Conservation (phyloP, 2,888 invertebrate genomes). For the Dusona sp. region DNA sequence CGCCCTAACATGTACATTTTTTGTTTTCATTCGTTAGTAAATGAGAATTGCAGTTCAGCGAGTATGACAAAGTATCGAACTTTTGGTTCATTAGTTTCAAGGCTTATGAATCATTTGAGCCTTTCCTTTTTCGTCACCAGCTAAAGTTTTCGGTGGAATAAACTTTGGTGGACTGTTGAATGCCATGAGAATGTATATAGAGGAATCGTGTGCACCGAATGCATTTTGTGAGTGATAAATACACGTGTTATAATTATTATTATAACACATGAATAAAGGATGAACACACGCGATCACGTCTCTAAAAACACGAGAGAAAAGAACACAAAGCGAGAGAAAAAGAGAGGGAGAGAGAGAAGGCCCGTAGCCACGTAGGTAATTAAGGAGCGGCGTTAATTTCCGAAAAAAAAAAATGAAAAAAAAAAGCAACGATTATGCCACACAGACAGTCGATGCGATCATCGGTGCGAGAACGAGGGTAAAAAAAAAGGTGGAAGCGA, state of each 20-base stretch:
- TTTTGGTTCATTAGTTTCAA: not conserved
- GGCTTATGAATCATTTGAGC: constrained; percentile 18
- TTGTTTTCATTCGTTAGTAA: constrained; percentile 62
- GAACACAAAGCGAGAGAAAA: constrained; percentile 34
- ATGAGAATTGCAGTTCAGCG: not conserved
- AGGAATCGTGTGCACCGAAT: constrained; percentile 9
- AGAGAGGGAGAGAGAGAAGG: constrained; percentile 49
- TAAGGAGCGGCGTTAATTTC: constrained; percentile 73
- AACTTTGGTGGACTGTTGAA: constrained; percentile 28
- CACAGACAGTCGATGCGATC: constrained; percentile 52
- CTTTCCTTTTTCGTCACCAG: not conserved
- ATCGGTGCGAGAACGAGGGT: constrained; percentile 55
- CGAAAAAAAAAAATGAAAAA: constrained; percentile 52
- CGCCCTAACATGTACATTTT: constrained; percentile 72
- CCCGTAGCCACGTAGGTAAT: constrained; percentile 74
- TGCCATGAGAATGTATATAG: not conserved
- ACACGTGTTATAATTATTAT: constrained; percentile 56
- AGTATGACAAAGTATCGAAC: constrained; percentile 1
- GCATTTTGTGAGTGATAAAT: constrained; percentile 42
- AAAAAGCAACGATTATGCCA: constrained; percentile 44
- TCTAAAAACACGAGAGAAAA: constrained; percentile 28
- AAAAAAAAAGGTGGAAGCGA: constrained; percentile 61
- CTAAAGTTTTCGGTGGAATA: constrained; percentile 16
- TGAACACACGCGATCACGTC: constrained; percentile 64
- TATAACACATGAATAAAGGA: too few relatives aligned